Base-by-base conservation (phyloP, 2,797 vertebrate genomes). In the Scolopax rusticola region DNA sequence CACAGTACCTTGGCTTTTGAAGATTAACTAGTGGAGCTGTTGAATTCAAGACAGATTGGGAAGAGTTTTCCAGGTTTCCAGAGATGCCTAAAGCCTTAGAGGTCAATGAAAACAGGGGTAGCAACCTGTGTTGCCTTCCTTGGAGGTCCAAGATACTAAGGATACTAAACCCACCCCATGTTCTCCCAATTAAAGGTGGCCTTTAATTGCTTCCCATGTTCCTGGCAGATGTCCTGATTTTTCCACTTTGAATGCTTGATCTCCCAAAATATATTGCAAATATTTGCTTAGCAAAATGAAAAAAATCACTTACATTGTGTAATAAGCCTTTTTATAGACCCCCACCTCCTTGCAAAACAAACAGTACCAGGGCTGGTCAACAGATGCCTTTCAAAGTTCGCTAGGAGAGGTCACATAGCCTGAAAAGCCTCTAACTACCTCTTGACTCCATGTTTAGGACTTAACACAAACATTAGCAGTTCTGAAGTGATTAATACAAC, bases 241-340 rank as follows among this genome's bases (percentile, higher is more conserved):
- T 93, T 89, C 81, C 81, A 51, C 76, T 95, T 94, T 56, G 87
- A 88, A 92, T 91, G 88, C 70, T 89, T 68, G 38, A 81, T 94
- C 73, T 96, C 86, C 88, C 57, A 63, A 97, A 97, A 96, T 94
- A 94, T 59, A 95, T 78, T 80, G 95, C 97, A 97, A 98, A 98
- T 98, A 98, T 98, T 98, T 98, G 97, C 89, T 97, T 94, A 91
- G 94, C 96, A 95, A 82, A 93, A 90, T 96, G 95, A 97, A 97
- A 97, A 97, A 97, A 97, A 98, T 94, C 83, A 95, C 96, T 97
- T 96, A 97, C 96, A 93, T 96, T 97, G 95, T 96, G 94, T 96
- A 97, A 98, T 95, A 97, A 98, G 84, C 87, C 90, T 87, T 87
- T 54, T 97, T 88, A 96, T 94, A 94, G 91, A 54, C 36, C 71